Percentiles rank a stretch among this genome's conserved stretches.
phyloP scores from a whole-genome alignment of 2,113 vertebrate species.

The Rafetus swinhoei region DNA sequence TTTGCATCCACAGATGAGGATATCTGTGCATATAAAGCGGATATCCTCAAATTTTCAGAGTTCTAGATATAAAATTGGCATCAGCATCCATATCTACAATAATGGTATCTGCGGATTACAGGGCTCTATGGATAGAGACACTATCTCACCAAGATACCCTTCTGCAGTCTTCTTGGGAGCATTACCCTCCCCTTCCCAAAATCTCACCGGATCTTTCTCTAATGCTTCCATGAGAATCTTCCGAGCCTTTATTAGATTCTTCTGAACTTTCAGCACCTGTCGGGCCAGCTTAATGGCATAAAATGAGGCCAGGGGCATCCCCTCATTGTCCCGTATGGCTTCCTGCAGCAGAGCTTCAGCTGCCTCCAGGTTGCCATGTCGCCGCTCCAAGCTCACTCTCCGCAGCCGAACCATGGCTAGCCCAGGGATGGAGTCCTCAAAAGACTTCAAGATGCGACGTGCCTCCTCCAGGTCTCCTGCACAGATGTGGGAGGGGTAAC shows the following conservation, averaged over 20 bases:
- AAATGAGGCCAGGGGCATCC: conserved; percentile 79
- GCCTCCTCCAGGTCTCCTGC: conserved; percentile 81
- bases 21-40: too few relatives aligned
- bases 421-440: conserved; percentile 81
- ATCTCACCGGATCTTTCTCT: conserved; percentile 82
- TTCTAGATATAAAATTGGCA: too few relatives aligned
- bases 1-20: too few relatives aligned
- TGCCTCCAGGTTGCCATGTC: conserved; percentile 78
- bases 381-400: conserved; percentile 82
- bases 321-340: conserved; percentile 78
- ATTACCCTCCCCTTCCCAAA: background rate
- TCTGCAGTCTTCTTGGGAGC: background rate
- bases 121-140: background rate
- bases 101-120: too few relatives aligned
- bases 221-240: conserved; percentile 81
- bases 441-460: conserved; percentile 75
- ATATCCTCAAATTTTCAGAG: too few relatives aligned
- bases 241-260: conserved; percentile 76
- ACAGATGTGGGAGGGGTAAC: background rate
- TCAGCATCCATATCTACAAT: too few relatives aligned
- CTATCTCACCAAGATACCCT: background rate
- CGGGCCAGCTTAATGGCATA: conserved; percentile 86
- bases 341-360: conserved; percentile 81
- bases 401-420: conserved; percentile 82
- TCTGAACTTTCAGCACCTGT: conserved; percentile 80